These are phyloP conservation scores for Drosophila tanythrix DNA, from an alignment of 2,888 invertebrate genomes.

Conservation along the genomic window DNA sequence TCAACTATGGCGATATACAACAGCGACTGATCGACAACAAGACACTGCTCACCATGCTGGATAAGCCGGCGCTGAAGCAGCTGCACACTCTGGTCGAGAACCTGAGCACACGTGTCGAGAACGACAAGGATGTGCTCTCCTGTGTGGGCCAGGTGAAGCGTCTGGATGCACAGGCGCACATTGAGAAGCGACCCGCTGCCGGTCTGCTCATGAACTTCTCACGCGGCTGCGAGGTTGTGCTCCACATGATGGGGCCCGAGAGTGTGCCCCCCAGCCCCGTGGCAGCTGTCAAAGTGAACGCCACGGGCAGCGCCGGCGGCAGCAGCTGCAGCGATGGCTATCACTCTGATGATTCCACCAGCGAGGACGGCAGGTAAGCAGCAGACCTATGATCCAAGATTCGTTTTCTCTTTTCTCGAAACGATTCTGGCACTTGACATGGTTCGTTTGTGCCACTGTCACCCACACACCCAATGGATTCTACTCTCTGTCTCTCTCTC, in stretches of 20 bases:
- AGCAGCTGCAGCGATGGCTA: constrained; percentile 92
- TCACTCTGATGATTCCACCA: constrained; percentile 90
- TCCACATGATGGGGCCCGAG: constrained; percentile 89
- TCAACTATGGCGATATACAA: constrained; percentile 94
- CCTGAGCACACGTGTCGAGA: constrained; percentile 92
- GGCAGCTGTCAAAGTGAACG: constrained; percentile 46
- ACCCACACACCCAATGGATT: constrained; percentile 43
- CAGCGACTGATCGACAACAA: constrained; percentile 96
- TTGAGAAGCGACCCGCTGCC: constrained; percentile 89
- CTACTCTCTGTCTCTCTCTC: constrained; percentile 33
- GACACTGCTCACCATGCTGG: constrained; percentile 92
- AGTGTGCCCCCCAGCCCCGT: constrained; percentile 85
- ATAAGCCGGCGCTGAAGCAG: constrained; percentile 92
- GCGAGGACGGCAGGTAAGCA: constrained; percentile 83
- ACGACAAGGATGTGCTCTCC: constrained; percentile 94
- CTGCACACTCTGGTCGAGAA: constrained; percentile 89
- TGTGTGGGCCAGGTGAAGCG: constrained; percentile 89
- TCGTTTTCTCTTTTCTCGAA: constrained; percentile 18
- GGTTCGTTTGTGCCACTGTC: constrained; percentile 22
- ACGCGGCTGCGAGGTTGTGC: constrained; percentile 90
- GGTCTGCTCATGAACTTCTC: constrained; percentile 91
- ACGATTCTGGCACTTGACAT: constrained; percentile 56
- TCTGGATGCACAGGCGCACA: constrained; percentile 88
- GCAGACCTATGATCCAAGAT: neutral
- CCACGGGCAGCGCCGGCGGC: constrained; percentile 83